Evolutionary conservation across 2,797 vertebrate species (phyloP), one percentile per base, ranked within the genome.

Genomic region (Poecilia velifera): DNA sequence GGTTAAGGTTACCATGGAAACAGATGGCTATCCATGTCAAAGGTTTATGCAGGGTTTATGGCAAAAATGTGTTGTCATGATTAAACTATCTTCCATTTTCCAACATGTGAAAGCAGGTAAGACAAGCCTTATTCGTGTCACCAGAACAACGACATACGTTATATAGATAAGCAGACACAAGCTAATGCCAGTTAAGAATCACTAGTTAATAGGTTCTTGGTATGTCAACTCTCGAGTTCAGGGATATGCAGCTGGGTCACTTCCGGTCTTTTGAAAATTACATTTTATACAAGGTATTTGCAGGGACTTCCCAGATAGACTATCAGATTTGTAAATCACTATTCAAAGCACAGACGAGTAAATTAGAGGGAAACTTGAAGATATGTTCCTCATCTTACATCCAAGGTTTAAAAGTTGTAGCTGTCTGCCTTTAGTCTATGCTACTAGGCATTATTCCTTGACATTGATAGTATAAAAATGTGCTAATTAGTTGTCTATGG

Each of bases 1-100:
- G n/a, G 47, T 25, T 3, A 25, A 64, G 3, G 77, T 87, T 82
- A 0, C 83, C 80, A 81, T 79, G 77, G 84, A 85, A 85, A 90
- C 74, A 64, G 53, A 73, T 81, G 16, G 45, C 74, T 36, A 46
- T 25, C 51, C 12, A 47, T 78, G 74, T 74, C 77, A 47, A 36
- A 25, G 34, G 47, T 34, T 78, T 39, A 73, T 9, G 43, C 16
- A 47, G 6, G 49, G 20, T 53, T 53, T 53, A 25, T 62, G 25
- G 62, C 13, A 80, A 79, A 6, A 39, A 72, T 62, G 9, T 72
- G 34, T 46, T 49, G 46, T 45, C 39, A 43, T 36, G n/a, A 39
- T 66, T 22, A 20, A 39, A 41, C 45, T 45, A 49, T 49, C 14
- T 16, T 49, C 57, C 77, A 18, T 22, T 39, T 47, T 64, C 8